Percentiles rank a stretch among this genome's conserved stretches.
phyloP scores from a whole-genome alignment of 1,140 invertebrate genomes.

The Contarinia nasturtii region DNA sequence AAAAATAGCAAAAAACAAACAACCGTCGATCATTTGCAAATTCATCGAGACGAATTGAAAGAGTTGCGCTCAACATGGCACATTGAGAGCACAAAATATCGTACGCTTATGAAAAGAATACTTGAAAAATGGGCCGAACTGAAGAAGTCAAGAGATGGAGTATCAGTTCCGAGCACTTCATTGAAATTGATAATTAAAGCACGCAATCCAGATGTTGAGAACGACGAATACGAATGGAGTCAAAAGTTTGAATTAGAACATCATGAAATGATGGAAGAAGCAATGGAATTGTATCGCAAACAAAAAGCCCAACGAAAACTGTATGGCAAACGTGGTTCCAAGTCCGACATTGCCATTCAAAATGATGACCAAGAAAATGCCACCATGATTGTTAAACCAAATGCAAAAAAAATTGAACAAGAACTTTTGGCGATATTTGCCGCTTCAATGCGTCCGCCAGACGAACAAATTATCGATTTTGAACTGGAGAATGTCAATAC shows the following conservation, averaged over 20 bases:
- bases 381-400: conserved; percentile 15
- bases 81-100: conserved; percentile 15
- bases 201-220: conserved; percentile 7
- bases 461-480: conserved; percentile 28
- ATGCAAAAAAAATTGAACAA: conserved; percentile 14
- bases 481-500: conserved; percentile 15
- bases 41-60: conserved; percentile 14
- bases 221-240: conserved; percentile 10
- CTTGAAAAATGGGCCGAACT: conserved; percentile 22
- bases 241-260: conserved; percentile 18
- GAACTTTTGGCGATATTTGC: conserved; percentile 17
- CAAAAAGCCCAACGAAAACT: conserved; percentile 5
- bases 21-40: conserved; percentile 2
- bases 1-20: conserved; percentile 1
- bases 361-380: conserved; percentile 2
- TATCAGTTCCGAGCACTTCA: conserved; percentile 20
- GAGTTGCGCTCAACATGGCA: conserved; percentile 18
- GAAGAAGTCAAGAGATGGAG: conserved; percentile 17
- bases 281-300: conserved; percentile 15
- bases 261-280: conserved; percentile 21
- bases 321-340: neutral
- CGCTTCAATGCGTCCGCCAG: conserved; percentile 25
- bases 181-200: conserved; percentile 21
- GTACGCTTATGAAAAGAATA: conserved; percentile 14
- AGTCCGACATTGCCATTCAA: conserved; percentile 5